Evolutionary conservation across 1,140 invertebrate genomes (phyloP).

Genomic region (Pomacea maculata): DNA sequence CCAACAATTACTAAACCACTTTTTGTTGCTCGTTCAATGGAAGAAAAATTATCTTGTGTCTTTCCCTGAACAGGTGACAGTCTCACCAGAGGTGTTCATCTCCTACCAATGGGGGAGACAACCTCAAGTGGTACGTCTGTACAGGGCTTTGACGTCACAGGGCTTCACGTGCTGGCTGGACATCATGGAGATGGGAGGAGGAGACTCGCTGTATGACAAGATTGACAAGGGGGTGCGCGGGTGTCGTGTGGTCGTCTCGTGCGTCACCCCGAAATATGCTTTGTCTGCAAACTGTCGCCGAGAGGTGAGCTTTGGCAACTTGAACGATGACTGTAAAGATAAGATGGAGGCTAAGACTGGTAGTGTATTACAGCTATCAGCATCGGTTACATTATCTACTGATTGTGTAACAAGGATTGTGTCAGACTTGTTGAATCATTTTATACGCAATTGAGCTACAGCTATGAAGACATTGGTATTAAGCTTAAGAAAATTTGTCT

Average conservation of each 20-base stretch:
- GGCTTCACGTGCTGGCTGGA: conserved; percentile 62
- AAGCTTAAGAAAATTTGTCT: too few relatives aligned
- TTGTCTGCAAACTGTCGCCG: conserved; percentile 59
- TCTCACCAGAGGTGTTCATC: conserved; percentile 15
- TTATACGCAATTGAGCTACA: too few relatives aligned
- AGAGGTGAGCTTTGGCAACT: conserved; percentile 40
- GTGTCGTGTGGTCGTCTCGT: conserved; percentile 54
- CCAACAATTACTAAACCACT: too few relatives aligned
- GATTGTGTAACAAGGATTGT: too few relatives aligned
- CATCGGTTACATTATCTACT: too few relatives aligned
- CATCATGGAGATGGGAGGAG: conserved; percentile 63
- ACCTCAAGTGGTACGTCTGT: conserved; percentile 51
- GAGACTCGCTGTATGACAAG: conserved; percentile 62
- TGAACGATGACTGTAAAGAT: too few relatives aligned
- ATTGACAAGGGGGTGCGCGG: conserved; percentile 61
- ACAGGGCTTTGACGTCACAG: conserved; percentile 43
- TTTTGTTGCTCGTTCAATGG: too few relatives aligned
- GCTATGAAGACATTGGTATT: too few relatives aligned
- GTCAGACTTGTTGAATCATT: too few relatives aligned
- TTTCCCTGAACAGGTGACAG: not conserved
- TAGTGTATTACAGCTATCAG: too few relatives aligned
- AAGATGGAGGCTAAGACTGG: too few relatives aligned
- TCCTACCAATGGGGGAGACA: conserved; percentile 62
- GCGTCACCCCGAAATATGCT: conserved; percentile 60
- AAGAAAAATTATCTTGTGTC: too few relatives aligned